A percentile compares a stretch with the other conserved stretches of the same genome.
Conservation (phyloP, 2,888 invertebrate species). For the Xiphydria camelus region DNA sequence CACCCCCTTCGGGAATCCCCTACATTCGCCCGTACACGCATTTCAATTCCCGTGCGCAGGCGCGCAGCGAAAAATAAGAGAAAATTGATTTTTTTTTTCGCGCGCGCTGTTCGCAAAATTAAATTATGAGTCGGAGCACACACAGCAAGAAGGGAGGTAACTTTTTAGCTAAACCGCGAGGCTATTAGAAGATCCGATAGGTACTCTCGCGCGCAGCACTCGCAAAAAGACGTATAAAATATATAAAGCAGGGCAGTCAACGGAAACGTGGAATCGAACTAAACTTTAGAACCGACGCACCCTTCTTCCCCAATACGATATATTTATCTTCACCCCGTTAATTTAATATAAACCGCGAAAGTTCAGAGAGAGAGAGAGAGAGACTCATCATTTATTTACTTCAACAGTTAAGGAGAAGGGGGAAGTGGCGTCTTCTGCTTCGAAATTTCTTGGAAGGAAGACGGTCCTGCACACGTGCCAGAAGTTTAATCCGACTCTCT, state of each 20-base stretch:
- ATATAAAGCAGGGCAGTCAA: too few species aligned
- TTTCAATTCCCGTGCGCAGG: too few species aligned
- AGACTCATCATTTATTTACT: conserved; percentile 1
- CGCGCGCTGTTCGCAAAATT: conserved; percentile 36
- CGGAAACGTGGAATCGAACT: conserved; percentile 14
- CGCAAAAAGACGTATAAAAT: too few species aligned
- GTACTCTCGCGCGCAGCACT: too few species aligned
- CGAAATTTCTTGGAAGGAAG: too few species aligned
- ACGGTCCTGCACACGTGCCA: too few species aligned
- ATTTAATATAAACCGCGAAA: conserved; percentile 16
- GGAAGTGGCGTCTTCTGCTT: background rate
- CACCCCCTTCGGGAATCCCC: too few species aligned
- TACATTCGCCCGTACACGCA: too few species aligned
- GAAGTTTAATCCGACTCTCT: too few species aligned
- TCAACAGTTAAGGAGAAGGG: too few species aligned
- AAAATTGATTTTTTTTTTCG: conserved; percentile 41
- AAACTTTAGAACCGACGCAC: conserved; percentile 11
- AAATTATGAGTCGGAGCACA: conserved; percentile 30
- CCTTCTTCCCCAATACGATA: conserved; percentile 9
- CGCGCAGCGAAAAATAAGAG: conserved; percentile 25
- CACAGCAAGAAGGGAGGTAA: background rate
- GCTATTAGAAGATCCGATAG: too few species aligned
- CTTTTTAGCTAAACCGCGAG: conserved; percentile 1
- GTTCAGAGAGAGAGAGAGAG: too few species aligned
- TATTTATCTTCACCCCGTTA: conserved; percentile 15